Percentiles rank a stretch among this genome's conserved stretches.
Evolutionary conservation across 2,888 invertebrate species (phyloP).

Genomic region (Lypha dubia): DNA sequence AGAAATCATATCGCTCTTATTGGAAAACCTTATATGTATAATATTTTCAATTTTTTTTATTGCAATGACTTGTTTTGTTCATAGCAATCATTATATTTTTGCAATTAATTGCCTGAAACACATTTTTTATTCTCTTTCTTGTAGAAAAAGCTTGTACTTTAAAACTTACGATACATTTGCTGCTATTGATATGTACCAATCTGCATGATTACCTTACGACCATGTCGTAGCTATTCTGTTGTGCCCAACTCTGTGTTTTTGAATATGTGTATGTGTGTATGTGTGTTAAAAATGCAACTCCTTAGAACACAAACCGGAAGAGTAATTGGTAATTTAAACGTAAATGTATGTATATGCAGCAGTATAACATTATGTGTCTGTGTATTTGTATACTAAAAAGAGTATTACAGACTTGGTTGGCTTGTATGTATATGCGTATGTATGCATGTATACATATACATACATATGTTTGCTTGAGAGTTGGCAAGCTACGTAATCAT

Average conservation of each 20-base stretch:
- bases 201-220: not conserved
- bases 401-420: no score
- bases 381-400: not conserved
- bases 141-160: not conserved
- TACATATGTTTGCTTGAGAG: not conserved
- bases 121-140: not conserved
- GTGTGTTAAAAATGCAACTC: conserved; percentile 25
- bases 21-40: no score
- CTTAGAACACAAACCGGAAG: conserved; percentile 48
- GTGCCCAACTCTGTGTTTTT: not conserved
- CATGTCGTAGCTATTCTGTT: conserved; percentile 11
- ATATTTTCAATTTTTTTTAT: no score
- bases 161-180: not conserved
- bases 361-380: not conserved
- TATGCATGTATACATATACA: not conserved
- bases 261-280: conserved; percentile 3
- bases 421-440: not conserved
- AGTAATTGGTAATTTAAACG: conserved; percentile 56
- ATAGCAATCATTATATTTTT: no score
- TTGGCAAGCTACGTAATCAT: conserved; percentile 48
- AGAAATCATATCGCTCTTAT: no score
- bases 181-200: conserved; percentile 9
- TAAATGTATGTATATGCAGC: not conserved
- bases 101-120: no score
- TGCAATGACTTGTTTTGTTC: no score